phyloP scores from a whole-genome alignment of 2,888 invertebrate species.

The Diadegma fenestrale region DNA sequence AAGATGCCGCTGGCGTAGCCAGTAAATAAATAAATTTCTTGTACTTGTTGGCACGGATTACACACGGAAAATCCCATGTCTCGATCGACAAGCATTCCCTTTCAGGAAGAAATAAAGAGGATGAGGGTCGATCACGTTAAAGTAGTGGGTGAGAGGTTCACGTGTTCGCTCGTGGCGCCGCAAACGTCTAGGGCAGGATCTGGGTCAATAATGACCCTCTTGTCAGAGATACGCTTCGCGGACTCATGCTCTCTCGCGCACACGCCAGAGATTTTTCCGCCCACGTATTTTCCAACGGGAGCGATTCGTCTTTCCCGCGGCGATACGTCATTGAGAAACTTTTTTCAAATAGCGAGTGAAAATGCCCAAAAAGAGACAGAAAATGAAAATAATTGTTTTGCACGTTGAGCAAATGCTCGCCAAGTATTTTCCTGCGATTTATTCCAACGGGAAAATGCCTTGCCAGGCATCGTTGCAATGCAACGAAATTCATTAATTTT shows the following conservation, averaged over 20 bases:
- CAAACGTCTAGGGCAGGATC: constrained; percentile 70
- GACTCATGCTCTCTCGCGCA: constrained; percentile 65
- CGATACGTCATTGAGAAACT: constrained; percentile 5
- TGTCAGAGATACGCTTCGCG: constrained; percentile 67
- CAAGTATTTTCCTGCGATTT: neutral
- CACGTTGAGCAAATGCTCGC: no score
- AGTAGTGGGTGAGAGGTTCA: constrained; percentile 65
- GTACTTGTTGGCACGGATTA: constrained; percentile 6
- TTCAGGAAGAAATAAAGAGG: constrained; percentile 19
- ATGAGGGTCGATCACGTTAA: constrained; percentile 74
- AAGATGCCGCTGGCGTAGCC: no score
- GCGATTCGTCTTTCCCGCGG: neutral
- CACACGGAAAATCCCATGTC: neutral
- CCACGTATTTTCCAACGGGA: neutral
- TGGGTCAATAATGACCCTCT: constrained; percentile 75
- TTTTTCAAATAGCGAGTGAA: neutral
- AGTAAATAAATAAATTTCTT: constrained; percentile 24
- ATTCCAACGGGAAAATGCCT: neutral
- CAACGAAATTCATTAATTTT: no score
- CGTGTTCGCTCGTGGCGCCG: constrained; percentile 67
- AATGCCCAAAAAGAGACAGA: neutral
- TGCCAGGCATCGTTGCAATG: no score
- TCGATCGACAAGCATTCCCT: neutral
- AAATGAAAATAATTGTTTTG: no score
- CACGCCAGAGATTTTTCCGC: constrained; percentile 59